Percentiles rank a stretch among this genome's conserved stretches.
Evolutionary conservation across 2,797 vertebrate species (phyloP).

Genomic region (Furcifer pardalis): DNA sequence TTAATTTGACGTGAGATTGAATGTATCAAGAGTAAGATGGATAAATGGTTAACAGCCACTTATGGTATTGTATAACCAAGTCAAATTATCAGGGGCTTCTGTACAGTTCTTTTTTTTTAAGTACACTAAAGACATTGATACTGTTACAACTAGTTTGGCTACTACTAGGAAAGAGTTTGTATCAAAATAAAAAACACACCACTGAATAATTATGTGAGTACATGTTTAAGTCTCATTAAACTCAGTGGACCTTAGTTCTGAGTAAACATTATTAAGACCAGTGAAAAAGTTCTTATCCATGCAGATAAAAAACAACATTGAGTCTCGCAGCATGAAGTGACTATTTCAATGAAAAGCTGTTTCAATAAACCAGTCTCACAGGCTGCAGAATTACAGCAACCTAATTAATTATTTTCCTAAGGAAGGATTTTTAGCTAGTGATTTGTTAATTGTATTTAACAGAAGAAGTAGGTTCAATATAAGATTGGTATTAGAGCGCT

Average conservation of each 20-base stretch:
- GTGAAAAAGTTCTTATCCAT: not conserved
- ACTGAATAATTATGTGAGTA: not conserved
- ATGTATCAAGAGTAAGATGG: no score
- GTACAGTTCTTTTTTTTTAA: not conserved
- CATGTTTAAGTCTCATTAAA: no score
- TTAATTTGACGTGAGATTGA: no score
- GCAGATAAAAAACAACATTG: no score
- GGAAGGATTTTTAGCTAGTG: not conserved
- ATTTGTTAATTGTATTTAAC: not conserved
- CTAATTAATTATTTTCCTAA: no score
- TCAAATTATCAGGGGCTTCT: no score
- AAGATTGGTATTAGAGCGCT: not conserved
- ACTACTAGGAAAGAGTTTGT: not conserved
- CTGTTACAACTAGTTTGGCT: not conserved
- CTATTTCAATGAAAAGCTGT: not conserved
- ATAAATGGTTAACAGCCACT: no score
- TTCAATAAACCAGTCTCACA: not conserved
- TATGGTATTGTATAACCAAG: no score
- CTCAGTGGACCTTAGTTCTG: not conserved
- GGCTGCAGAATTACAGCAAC: not conserved
- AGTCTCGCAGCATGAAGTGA: not conserved
- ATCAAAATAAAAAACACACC: not conserved
- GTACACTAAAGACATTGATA: not conserved
- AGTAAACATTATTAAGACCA: not conserved
- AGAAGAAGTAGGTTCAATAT: not conserved